Evolutionary conservation across 2,888 invertebrate genomes (phyloP).

Genomic region (Acrobasis suavella): DNA sequence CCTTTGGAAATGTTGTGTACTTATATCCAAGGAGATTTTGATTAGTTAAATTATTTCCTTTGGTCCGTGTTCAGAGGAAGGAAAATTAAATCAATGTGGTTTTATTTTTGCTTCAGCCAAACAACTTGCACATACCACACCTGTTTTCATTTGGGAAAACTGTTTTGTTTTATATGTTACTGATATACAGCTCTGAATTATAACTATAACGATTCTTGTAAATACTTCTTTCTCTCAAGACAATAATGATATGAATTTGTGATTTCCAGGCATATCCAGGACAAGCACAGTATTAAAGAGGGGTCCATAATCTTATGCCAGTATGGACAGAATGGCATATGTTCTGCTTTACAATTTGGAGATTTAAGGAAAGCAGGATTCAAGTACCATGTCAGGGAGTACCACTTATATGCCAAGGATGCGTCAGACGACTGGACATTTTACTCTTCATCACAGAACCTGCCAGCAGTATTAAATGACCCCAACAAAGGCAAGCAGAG

Average conservation of each 20-base stretch:
- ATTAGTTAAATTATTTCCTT: too few relatives aligned
- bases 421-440: conserved; percentile 88
- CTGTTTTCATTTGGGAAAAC: not conserved
- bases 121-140: not conserved
- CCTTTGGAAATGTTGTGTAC: too few relatives aligned
- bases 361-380: conserved; percentile 95
- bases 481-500: conserved; percentile 94
- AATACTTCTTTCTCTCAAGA: too few relatives aligned
- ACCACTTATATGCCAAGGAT: conserved; percentile 75
- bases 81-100: too few relatives aligned
- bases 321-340: conserved; percentile 94
- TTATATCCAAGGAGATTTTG: too few relatives aligned
- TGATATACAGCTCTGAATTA: too few relatives aligned
- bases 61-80: too few relatives aligned
- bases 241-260: conserved; percentile 7
- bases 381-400: conserved; percentile 90
- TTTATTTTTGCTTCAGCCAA: not conserved
- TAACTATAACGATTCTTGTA: too few relatives aligned
- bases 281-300: conserved; percentile 91
- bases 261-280: conserved; percentile 87
- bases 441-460: conserved; percentile 95
- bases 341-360: conserved; percentile 93
- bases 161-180: too few relatives aligned
- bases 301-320: conserved; percentile 93
- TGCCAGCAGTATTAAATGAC: conserved; percentile 97